Percentiles rank a stretch among this genome's conserved stretches.
Conservation (phyloP, 2,797 vertebrate genomes). For the Pangasius sanitwongsei region DNA sequence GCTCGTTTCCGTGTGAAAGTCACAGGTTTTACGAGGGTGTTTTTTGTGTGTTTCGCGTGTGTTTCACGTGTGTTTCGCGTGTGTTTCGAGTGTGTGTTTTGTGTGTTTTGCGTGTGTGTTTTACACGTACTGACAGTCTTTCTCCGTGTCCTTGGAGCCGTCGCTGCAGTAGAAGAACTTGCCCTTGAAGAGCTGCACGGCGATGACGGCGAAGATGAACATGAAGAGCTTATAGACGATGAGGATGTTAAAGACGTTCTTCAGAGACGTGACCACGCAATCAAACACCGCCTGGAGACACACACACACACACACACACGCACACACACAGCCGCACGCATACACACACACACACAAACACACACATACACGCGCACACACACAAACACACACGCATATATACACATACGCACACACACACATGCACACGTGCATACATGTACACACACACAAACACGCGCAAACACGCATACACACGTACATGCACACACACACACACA, state of each 20-base stretch:
- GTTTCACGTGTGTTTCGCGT: too few relatives aligned
- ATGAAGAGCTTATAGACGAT: slow-evolving; percentile 99
- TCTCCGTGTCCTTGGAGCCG: slow-evolving; percentile 94
- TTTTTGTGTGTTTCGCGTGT: not conserved
- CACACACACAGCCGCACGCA: not conserved
- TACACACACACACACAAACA: slow-evolving; percentile 28
- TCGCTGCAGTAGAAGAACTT: slow-evolving; percentile 99
- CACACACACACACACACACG: slow-evolving; percentile 3
- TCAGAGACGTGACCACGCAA: slow-evolving; percentile 96
- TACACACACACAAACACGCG: too few relatives aligned
- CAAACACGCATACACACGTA: too few relatives aligned
- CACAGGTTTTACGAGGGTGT: too few relatives aligned
- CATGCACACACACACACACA: not conserved
- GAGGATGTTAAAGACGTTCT: slow-evolving; percentile 99
- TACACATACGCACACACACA: slow-evolving; percentile 16
- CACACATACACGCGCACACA: slow-evolving; percentile 16
- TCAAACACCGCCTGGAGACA: slow-evolving; percentile 91
- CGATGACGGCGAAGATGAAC: slow-evolving; percentile 99
- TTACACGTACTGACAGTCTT: slow-evolving; percentile 91
- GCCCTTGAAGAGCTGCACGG: slow-evolving; percentile 97
- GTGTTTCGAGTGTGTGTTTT: too few relatives aligned
- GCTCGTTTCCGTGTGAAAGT: not conserved
- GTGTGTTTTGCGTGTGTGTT: too few relatives aligned
- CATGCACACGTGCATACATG: too few relatives aligned
- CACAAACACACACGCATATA: slow-evolving; percentile 12